Base-by-base conservation (phyloP, 2,797 vertebrate genomes). In the Premnoplex brunnescens region DNA sequence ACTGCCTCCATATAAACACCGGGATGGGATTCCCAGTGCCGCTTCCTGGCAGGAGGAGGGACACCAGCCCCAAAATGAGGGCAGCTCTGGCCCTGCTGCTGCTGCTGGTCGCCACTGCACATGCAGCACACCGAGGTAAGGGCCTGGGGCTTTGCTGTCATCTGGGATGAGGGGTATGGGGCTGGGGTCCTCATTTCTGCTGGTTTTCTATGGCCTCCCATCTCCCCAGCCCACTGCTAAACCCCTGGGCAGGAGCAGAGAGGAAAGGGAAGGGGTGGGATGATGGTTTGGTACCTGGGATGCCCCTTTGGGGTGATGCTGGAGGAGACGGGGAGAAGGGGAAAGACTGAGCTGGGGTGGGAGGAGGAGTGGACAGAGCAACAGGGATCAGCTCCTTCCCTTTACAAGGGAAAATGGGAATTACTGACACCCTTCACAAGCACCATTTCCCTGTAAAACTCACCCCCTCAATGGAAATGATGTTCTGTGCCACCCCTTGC, bases 61-160 rank as follows among this genome's bases (percentile, higher is more conserved):
- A 62, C 72, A 30, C 7, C 56, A 12, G 30, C 46, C 37, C 22
- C 74, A 60, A 17, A 39, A 98, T 98, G 98, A 97, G 85, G 96
- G 59, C 14, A 4, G 28, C 81, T 26, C 52, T 96, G 7, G 2
- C 75, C 60, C 88, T 98, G 69, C 84, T 98, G 80, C 84, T 64
- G 28, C 89, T 84, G 46, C 2, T 58, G 14, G 60, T 58, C 13
- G 60, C 54, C 0, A 0, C 91, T 1, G 26, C 16, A 0, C 48
- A 9, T 0, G 96, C 97, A 0, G 24, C 93, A 12, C 96, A 98
- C n/a, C 95, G 98, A 97, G 98, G 98, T 98, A 95, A 96, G 96
- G 43, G 1, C 51, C 44, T 0, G 43, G 43, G 56, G 23, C 72
- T 74, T 20, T 15, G 30, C 48, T 41, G 27, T 32, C 2, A 34